Base-by-base conservation (phyloP, 1,140 invertebrate genomes). In the Pogonus chalceus region DNA sequence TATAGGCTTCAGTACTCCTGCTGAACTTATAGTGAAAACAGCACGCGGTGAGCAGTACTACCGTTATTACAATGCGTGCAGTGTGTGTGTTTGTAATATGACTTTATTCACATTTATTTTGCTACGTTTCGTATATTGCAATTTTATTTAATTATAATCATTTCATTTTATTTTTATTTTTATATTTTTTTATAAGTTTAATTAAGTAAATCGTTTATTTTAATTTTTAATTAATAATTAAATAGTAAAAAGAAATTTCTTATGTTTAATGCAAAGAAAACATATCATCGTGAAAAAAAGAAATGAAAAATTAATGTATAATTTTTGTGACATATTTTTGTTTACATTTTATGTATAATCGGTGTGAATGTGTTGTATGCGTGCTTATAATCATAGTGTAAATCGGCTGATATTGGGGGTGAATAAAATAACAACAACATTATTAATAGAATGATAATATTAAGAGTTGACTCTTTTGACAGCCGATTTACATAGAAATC, bases 1-100 rank as follows among this genome's bases (percentile, higher is more conserved):
- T 9, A 85, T 94, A 46, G 91, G 90, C 43, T 84, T 72, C 67
- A 90, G 90, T 58, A 69, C 78, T 37, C 82, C 88, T 1, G 83
- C 83, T 7, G 74, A 81, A 61, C 77, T 88, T 47, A 79, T 82
- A 63, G 77, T 95, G 63, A 87, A 84, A 72, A 94, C 91, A 35
- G 83, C 87, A 60, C 78, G 82, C 80, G 90, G 90, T 89, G 79
- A 88, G 84, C 56, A 60, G 49, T 58, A 86, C 81, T 60, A 67
- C 35, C 67, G 67, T 63, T 70, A 63, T 55, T 65, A 67, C 50
- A 58, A 2, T 2, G 4, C 18, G 7, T 18, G 47, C 53, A 12
- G 20, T 37, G 18, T 26, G 16, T 21, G 1, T 47, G 23, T 20
- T 35, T 35, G 9, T 47, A 52, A 24, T 60, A 47, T 56, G 20